Conservation (phyloP, 2,888 invertebrate species). For the Drosophila flavopinicola region DNA sequence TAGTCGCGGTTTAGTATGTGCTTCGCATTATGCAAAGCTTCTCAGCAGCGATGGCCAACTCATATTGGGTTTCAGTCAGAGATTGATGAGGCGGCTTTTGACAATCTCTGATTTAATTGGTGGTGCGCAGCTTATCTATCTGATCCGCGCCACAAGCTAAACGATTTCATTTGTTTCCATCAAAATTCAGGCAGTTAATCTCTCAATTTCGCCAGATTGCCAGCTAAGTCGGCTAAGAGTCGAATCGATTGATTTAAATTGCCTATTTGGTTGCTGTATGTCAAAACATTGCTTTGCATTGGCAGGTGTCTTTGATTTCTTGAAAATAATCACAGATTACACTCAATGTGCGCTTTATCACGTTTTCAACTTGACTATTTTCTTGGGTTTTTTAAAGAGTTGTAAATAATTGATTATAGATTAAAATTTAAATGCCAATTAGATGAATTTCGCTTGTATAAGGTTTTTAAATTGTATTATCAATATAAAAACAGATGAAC, state of each 20-base stretch:
- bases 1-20: constrained; percentile 51
- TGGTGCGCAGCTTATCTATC: constrained; percentile 1
- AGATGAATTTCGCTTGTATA: too few species aligned
- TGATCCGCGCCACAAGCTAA: background rate
- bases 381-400: too few species aligned
- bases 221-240: too few species aligned
- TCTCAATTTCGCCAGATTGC: background rate
- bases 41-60: constrained; percentile 11
- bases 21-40: constrained; percentile 60
- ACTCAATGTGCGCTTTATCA: too few species aligned
- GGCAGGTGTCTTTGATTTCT: background rate
- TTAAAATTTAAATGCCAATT: too few species aligned
- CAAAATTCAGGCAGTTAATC: background rate
- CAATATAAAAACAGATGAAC: too few species aligned
- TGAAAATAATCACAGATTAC: too few species aligned
- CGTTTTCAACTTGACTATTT: too few species aligned
- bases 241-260: constrained; percentile 1
- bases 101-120: constrained; percentile 8
- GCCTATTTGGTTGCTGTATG: background rate
- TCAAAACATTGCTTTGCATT: background rate
- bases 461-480: too few species aligned
- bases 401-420: too few species aligned
- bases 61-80: background rate
- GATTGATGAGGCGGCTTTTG: constrained; percentile 28
- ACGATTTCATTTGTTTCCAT: background rate